Evolutionary conservation across 2,113 vertebrate genomes (phyloP).

Genomic region (Chionis minor): DNA sequence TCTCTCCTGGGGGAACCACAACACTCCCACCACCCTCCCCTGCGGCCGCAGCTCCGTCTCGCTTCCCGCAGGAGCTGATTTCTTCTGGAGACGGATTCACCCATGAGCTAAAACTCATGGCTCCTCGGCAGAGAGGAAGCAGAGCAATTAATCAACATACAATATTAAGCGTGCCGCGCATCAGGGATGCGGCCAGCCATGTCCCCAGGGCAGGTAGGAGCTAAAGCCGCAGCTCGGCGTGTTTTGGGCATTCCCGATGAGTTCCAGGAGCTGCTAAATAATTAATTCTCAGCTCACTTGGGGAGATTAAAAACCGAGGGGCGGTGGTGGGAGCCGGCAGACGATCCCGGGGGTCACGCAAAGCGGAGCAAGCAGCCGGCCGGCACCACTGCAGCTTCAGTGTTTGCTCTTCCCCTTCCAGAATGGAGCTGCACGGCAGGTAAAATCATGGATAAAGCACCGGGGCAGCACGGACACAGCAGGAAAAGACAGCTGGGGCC

Average conservation of each 20-base stretch:
- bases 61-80: not conserved
- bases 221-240: fast-evolving
- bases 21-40: not conserved
- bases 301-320: not conserved
- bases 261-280: not conserved
- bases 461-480: fast-evolving
- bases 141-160: not conserved
- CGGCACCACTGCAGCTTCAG: fast-evolving
- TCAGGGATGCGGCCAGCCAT: fast-evolving
- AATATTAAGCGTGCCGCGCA: fast-evolving
- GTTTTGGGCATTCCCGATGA: fast-evolving
- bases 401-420: not conserved
- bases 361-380: fast-evolving
- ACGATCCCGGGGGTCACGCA: fast-evolving
- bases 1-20: not conserved
- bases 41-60: fast-evolving
- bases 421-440: not conserved
- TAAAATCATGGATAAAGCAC: fast-evolving
- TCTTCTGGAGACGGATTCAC: not conserved
- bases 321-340: fast-evolving
- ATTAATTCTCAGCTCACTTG: not conserved
- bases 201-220: not conserved
- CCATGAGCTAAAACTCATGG: fast-evolving
- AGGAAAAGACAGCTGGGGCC: not conserved
- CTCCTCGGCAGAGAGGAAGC: not conserved